Conservation (phyloP, 2,797 vertebrate genomes). For the Zonotrichia albicollis region DNA sequence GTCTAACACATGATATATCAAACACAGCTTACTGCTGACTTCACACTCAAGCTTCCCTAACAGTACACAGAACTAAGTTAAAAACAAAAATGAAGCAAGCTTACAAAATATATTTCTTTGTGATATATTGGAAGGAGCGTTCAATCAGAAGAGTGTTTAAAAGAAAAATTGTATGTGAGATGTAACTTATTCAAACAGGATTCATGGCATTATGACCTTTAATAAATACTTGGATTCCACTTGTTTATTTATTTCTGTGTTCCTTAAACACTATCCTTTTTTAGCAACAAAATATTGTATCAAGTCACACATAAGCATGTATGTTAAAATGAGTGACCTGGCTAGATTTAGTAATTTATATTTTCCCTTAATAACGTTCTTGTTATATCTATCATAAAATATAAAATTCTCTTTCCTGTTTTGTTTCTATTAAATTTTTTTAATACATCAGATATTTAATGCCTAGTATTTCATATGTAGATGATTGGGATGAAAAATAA, state of each 20-base stretch:
- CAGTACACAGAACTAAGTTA: not conserved
- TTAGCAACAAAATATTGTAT: not conserved
- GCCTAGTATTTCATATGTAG: not conserved
- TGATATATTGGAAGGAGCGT: not conserved
- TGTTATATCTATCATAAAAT: not conserved
- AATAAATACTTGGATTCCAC: not conserved
- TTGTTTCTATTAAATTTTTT: not conserved
- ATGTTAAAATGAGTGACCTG: not conserved
- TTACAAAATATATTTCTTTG: not conserved
- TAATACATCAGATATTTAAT: not conserved
- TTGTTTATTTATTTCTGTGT: not conserved
- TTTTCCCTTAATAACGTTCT: not conserved
- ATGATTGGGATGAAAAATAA: not conserved
- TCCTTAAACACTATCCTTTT: not conserved
- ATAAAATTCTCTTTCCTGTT: not conserved
- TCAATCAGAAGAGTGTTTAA: not conserved
- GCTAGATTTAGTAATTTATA: not conserved
- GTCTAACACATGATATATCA: not conserved
- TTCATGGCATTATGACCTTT: not conserved
- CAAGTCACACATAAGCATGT: not conserved
- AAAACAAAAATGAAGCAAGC: not conserved
- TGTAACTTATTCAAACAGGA: not conserved
- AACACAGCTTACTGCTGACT: not conserved
- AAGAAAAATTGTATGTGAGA: not conserved
- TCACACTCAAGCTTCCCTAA: not conserved